Base-by-base conservation (phyloP, 2,797 vertebrate species). In the Crax fasciolata region DNA sequence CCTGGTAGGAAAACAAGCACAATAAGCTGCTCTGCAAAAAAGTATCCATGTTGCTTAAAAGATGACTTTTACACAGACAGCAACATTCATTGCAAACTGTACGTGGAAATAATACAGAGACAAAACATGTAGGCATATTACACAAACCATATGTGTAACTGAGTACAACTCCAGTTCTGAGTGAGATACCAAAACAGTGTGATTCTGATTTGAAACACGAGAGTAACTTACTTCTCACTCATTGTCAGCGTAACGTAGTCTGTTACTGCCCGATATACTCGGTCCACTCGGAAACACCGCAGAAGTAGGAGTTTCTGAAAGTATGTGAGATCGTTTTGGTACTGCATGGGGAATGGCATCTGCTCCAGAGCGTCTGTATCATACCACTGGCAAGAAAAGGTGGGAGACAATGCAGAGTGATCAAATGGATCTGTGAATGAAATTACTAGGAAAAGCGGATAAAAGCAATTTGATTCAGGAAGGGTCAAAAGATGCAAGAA, bases 301-400 rank as follows among this genome's bases (percentile, higher is more conserved):
- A 99, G 78, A 48, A 99, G 95, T 3, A 99, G 98, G 43, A 99
- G 98, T 96, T 98, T 99, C 98, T 99, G 99, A 96, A 99, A 99
- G 58, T 90, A 44, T 3, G 98, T 98, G 94, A 99, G 97, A 30
- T 20, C 97, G 11, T 96, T 88, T 19, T 98, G 95, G 5, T 99
- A 99, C 49, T 96, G 98, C 98, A 98, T 67, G 24, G 99, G 99
- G 80, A 99, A 97, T 0, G 97, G 96, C 32, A 96, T 97, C 95
- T 99, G 98, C 91, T 99, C 99, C 16, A 98, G 98, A 12, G 94
- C 98, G 11, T 99, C 99, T 49, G 98, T 91, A 89, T 99, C 99
- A 2, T 98, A 99, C 99, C 99, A 99, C 99, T 99, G 96, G 38
- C 52, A 59, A 71, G 35, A 48, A 82, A 74, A 68, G 11, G 71